Evolutionary conservation across 1,140 invertebrate species (phyloP), one percentile per base, ranked within the genome.

Genomic region (Paracyclopina nana): DNA sequence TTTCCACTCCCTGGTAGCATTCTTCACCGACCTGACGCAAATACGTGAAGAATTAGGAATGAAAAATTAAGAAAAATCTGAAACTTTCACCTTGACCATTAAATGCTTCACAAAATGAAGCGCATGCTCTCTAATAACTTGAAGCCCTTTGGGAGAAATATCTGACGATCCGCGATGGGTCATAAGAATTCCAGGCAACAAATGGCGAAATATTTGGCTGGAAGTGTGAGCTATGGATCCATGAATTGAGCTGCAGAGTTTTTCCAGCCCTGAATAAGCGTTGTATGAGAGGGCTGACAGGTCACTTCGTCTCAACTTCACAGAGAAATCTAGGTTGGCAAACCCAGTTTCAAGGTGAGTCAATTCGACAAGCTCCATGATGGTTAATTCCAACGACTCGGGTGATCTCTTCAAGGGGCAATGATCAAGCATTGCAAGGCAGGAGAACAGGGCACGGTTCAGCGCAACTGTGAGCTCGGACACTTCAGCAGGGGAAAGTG

Each of bases 81-180:
- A 31, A 46, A 14, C 22, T 26, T 28, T 48, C 30, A 48, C 45
- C n/a, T 14, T 2, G 27, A 16, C 25, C 22, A 48, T 34, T 25
- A 75, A 52, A 44, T 63, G 64, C 53, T 65, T 62, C 0, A 75
- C 56, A 58, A 75, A 76, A 12, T 59, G 53, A 11, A 74, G 56
- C 24, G 65, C 61, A 40, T 70, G 65, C 11, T 74, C 68, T 50
- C 65, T 65, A 1, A 72, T 54, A 1, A 66, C 56, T 18, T 57
- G 54, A 1, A 66, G 52, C 27, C 63, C 60, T 50, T 65, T 69
- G 0, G 60, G 41, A 16, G 68, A 62, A 5, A 66, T 59, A 28
- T 67, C 62, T 4, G 62, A 55, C 8, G 64, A 60, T 24, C 61
- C 60, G 24, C 59, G 49, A 41, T 60, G 53, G 46, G 60, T 56